Percentiles rank a stretch among this genome's conserved stretches.
Conservation (phyloP, 2,797 vertebrate genomes). For the Macropodus opercularis region DNA sequence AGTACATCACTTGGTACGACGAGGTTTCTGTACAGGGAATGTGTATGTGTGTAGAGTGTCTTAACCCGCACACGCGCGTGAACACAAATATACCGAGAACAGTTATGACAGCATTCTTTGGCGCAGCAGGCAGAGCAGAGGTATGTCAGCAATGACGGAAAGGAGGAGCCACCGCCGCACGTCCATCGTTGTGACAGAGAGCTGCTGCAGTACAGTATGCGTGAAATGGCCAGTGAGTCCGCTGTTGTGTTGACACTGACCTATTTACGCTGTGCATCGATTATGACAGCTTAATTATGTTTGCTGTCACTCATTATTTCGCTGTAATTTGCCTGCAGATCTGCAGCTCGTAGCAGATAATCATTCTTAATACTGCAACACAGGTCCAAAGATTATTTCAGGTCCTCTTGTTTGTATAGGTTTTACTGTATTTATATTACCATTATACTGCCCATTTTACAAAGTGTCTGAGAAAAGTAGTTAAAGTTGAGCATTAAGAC, state of each 20-base stretch:
- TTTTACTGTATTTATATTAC: too few relatives aligned
- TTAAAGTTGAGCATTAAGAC: too few relatives aligned
- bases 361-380: not conserved
- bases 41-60: slow-evolving; percentile 9
- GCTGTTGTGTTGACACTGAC: slow-evolving; percentile 8
- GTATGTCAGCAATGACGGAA: slow-evolving; percentile 70
- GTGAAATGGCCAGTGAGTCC: not conserved
- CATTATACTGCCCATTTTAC: too few relatives aligned
- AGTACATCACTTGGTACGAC: not conserved
- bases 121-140: slow-evolving; percentile 56
- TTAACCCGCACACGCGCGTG: slow-evolving; percentile 2
- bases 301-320: not conserved
- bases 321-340: not conserved
- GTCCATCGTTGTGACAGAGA: slow-evolving; percentile 47
- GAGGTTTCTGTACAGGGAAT: not conserved
- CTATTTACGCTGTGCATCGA: not conserved
- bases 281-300: slow-evolving; percentile 1
- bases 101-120: slow-evolving; percentile 37
- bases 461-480: too few relatives aligned
- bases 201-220: slow-evolving; percentile 4
- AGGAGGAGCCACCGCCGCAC: slow-evolving; percentile 35
- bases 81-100: slow-evolving; percentile 10
- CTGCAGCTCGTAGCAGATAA: not conserved
- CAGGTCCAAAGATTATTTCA: not conserved
- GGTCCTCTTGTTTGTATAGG: too few relatives aligned